Evolutionary conservation across 2,888 invertebrate species (phyloP).

Genomic region (Spilarctia lutea): DNA sequence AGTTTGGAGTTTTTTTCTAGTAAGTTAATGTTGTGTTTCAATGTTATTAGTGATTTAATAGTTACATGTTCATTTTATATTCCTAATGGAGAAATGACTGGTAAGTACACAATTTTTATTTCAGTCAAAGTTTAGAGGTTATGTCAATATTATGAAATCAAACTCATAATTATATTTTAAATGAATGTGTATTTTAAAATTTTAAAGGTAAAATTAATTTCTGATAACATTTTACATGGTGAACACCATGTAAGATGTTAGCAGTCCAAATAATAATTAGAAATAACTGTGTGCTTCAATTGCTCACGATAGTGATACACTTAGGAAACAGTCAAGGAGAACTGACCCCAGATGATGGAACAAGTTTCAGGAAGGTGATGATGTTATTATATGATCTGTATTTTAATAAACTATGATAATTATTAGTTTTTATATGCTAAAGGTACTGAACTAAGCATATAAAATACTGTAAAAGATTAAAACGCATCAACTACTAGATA

Average conservation of each 20-base stretch:
- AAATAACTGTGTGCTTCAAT: no score
- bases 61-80: neutral
- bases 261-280: neutral
- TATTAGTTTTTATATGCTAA: no score
- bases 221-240: no score
- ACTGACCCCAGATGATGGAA: no score
- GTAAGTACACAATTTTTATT: slow-evolving; percentile 27
- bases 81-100: slow-evolving; percentile 13
- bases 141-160: slow-evolving; percentile 43
- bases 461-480: neutral
- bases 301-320: no score
- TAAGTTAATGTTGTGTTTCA: neutral
- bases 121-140: slow-evolving; percentile 28
- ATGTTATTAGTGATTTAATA: neutral
- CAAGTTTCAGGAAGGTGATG: no score
- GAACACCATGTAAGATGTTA: no score
- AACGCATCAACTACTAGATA: no score
- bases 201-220: no score
- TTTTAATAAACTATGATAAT: neutral
- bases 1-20: slow-evolving; percentile 4
- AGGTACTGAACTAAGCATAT: neutral
- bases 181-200: neutral
- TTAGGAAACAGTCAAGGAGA: no score
- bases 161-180: neutral
- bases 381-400: neutral